Evolutionary conservation across 2,888 invertebrate species (phyloP).

Genomic region (Ochlodes sylvanus): DNA sequence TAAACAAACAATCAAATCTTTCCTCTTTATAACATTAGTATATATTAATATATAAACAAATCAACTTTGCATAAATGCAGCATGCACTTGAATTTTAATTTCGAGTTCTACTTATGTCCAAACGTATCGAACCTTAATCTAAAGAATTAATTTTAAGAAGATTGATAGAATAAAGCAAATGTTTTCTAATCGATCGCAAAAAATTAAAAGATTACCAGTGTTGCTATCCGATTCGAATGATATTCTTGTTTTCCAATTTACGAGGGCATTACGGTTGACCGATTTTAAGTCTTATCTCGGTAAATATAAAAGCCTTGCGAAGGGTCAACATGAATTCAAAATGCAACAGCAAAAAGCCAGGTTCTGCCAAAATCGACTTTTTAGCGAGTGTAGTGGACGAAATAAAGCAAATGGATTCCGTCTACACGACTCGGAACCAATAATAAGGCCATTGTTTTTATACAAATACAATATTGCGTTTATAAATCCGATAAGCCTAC

Average conservation of each 20-base stretch:
- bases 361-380: conserved; percentile 56
- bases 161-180: conserved; percentile 25
- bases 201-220: conserved; percentile 35
- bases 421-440: conserved; percentile 73
- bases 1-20: too few species aligned
- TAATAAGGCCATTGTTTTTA: conserved; percentile 85
- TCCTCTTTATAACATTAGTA: too few species aligned
- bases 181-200: conserved; percentile 34
- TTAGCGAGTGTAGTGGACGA: conserved; percentile 58
- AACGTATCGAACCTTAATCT: conserved; percentile 10
- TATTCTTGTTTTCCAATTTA: conserved; percentile 14
- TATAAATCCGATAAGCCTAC: conserved; percentile 83
- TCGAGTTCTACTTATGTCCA: not conserved
- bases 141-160: conserved; percentile 19
- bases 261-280: not conserved
- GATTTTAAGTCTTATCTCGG: conserved; percentile 12
- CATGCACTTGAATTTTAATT: too few species aligned
- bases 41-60: too few species aligned
- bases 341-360: conserved; percentile 33
- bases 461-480: conserved; percentile 85
- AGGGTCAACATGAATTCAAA: conserved; percentile 10
- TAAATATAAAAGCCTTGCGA: conserved; percentile 6
- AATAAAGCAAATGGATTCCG: conserved; percentile 63
- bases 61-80: too few species aligned
- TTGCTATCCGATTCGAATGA: conserved; percentile 32